Percentiles rank a stretch among this genome's conserved stretches.
These are phyloP conservation scores for Delichon dasypus DNA, from an alignment of 2,797 vertebrate species.

Conservation along the genomic window DNA sequence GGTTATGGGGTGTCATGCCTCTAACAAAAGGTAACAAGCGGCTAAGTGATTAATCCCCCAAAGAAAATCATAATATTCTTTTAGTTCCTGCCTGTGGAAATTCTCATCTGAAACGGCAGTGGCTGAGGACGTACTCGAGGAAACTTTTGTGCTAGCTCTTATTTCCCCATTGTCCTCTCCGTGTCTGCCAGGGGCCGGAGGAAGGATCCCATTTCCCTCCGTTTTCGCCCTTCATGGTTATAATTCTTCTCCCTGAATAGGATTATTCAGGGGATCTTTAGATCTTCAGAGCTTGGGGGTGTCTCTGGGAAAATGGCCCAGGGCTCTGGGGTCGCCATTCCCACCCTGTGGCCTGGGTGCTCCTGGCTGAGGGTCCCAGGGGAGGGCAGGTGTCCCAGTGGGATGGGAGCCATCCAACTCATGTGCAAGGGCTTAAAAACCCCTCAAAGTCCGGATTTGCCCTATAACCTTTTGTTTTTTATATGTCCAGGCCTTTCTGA, in stretches of 20 bases:
- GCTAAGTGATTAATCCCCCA: slow-evolving; percentile 44
- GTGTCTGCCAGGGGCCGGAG: not conserved
- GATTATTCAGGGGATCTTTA: slow-evolving; percentile 51
- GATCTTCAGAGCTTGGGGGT: slow-evolving; percentile 1
- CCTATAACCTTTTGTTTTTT: not conserved
- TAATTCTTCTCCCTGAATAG: slow-evolving; percentile 43
- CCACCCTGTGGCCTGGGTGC: not conserved
- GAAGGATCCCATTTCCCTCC: slow-evolving; percentile 33
- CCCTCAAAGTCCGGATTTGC: not conserved
- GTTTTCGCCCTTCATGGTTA: slow-evolving; percentile 48
- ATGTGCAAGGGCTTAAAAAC: not conserved
- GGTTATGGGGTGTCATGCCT: not conserved
- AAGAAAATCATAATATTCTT: slow-evolving; percentile 48
- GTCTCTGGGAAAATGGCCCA: not conserved
- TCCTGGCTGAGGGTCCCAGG: not conserved
- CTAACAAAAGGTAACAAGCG: slow-evolving; percentile 43
- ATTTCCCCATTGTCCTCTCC: slow-evolving; percentile 16
- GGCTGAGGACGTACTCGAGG: not conserved
- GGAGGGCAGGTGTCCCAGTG: not conserved
- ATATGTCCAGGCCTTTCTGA: not conserved
- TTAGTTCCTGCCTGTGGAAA: slow-evolving; percentile 41
- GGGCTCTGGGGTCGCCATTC: not conserved
- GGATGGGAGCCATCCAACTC: not conserved
- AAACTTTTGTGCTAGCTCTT: slow-evolving; percentile 37
- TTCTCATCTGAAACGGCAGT: not conserved